Evolutionary conservation across 2,113 vertebrate genomes (phyloP).

Genomic region (Lethenteron camtschaticum): DNA sequence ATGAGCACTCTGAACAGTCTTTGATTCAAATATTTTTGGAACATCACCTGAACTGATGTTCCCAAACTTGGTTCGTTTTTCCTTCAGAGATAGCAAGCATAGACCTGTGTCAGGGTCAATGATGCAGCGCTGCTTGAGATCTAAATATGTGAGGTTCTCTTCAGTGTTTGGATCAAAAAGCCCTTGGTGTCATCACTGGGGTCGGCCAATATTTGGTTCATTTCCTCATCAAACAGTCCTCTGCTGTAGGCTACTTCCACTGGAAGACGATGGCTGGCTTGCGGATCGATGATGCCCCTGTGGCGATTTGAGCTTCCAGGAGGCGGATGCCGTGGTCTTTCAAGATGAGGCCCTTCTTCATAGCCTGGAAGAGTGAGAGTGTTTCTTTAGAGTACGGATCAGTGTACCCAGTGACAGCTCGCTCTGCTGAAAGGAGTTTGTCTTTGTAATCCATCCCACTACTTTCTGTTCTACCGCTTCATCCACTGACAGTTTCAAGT

Average conservation of each 20-base stretch:
- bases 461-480: constrained; percentile 30
- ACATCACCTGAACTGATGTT: constrained; percentile 17
- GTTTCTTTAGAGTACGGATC: constrained; percentile 23
- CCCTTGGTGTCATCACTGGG: constrained; percentile 27
- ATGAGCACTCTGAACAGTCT: too few species aligned
- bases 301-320: constrained; percentile 33
- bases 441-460: constrained; percentile 19
- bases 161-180: constrained; percentile 35
- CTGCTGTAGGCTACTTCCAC: constrained; percentile 21
- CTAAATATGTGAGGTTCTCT: constrained; percentile 28
- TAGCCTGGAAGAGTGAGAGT: constrained; percentile 34
- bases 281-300: constrained; percentile 26
- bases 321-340: constrained; percentile 24
- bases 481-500: constrained; percentile 38
- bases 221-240: constrained; percentile 21
- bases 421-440: constrained; percentile 27
- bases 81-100: constrained; percentile 21
- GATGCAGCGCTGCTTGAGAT: constrained; percentile 28
- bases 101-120: constrained; percentile 21
- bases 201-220: constrained; percentile 16
- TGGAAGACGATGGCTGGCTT: constrained; percentile 20
- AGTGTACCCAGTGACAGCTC: constrained; percentile 26
- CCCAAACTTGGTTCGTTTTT: constrained; percentile 18
- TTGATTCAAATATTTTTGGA: constrained; percentile 18
- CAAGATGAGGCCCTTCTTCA: constrained; percentile 27